Conservation (phyloP, 2,888 invertebrate genomes). For the Terebella lapidaria region DNA sequence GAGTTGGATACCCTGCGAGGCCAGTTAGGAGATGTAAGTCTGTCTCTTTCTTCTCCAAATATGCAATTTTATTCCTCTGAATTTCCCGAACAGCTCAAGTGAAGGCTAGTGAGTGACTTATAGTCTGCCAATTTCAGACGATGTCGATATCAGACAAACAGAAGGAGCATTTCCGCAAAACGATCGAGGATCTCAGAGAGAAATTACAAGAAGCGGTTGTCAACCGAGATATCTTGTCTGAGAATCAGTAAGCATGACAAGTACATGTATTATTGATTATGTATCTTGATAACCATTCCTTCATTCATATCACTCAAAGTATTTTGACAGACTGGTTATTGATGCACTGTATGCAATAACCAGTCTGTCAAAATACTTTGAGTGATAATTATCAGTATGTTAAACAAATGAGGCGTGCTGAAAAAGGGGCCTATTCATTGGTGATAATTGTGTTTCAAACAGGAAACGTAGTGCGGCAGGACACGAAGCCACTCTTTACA, state of each 20-base stretch:
- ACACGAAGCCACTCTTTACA: conserved; percentile 33
- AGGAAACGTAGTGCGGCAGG: conserved; percentile 35
- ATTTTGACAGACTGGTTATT: background rate
- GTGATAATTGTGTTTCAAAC: background rate
- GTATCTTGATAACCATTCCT: background rate
- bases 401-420: no score
- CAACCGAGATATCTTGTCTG: conserved; percentile 37
- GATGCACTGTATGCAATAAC: background rate
- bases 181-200: conserved; percentile 38
- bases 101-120: background rate
- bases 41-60: no score
- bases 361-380: conserved; percentile 7
- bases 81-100: background rate
- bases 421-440: no score
- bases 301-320: no score
- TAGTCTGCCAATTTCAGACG: conserved; percentile 24
- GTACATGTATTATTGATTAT: background rate
- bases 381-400: no score
- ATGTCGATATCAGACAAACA: conserved; percentile 35
- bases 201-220: conserved; percentile 41
- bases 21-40: background rate
- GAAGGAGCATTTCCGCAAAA: conserved; percentile 38
- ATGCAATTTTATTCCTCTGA: background rate
- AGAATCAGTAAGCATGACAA: conserved; percentile 33
- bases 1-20: background rate